A percentile compares a stretch with the other conserved stretches of the same genome.
phyloP scores from a whole-genome alignment of 2,888 invertebrate genomes.

The Hyalella azteca region DNA sequence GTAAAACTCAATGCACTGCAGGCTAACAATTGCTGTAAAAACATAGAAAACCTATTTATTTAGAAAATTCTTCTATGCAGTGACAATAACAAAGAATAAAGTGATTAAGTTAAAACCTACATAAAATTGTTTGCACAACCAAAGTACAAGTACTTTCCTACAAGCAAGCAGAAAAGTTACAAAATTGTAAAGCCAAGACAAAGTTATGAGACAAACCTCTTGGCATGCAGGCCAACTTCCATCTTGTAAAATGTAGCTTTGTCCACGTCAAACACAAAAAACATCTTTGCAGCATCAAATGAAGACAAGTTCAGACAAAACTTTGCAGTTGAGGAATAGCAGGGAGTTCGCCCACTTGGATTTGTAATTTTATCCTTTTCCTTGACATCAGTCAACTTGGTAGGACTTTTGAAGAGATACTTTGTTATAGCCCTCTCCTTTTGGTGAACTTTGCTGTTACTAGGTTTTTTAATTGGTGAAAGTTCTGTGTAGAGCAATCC shows the following conservation, averaged over 20 bases:
- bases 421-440: no score
- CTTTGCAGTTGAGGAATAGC: no score
- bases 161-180: not conserved
- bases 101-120: not conserved
- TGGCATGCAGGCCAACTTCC: conserved; percentile 8
- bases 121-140: not conserved
- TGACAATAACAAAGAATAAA: not conserved
- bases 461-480: no score
- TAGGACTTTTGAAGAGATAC: no score
- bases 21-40: not conserved
- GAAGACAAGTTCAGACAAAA: no score
- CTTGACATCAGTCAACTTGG: no score
- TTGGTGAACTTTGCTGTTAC: no score
- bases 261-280: conserved; percentile 16
- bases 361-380: no score
- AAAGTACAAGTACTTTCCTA: not conserved
- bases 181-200: not conserved
- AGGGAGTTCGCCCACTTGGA: no score
- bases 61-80: not conserved
- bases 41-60: not conserved
- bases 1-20: not conserved
- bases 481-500: no score
- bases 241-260: not conserved
- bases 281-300: not conserved
- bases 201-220: not conserved